Percentiles rank a stretch among this genome's conserved stretches.
phyloP scores from a whole-genome alignment of 2,888 invertebrate species.

The Drosophila ustulata region DNA sequence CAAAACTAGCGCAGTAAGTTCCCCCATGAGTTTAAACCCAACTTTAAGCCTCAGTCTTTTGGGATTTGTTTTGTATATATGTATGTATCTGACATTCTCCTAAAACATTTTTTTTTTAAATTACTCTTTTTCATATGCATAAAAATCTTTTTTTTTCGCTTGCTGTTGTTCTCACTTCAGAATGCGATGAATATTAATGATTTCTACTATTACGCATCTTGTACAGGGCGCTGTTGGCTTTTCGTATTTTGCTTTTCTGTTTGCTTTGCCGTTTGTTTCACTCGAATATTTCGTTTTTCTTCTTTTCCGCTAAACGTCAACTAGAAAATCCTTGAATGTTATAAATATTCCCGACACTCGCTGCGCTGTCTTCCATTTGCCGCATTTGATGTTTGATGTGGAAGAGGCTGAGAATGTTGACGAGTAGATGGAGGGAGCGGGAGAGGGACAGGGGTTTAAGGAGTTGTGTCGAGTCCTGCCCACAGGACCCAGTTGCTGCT shows the following conservation, averaged over 20 bases:
- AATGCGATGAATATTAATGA: constrained; percentile 83
- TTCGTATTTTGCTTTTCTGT: constrained; percentile 28
- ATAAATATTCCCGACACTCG: constrained; percentile 73
- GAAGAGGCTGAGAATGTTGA: constrained; percentile 25
- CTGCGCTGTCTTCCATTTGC: constrained; percentile 45
- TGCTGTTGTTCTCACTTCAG: constrained; percentile 33
- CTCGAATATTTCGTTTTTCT: constrained; percentile 16
- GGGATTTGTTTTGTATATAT: no score
- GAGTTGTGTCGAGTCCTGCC: constrained; percentile 54
- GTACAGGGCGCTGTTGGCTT: constrained; percentile 46
- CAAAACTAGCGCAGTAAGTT: no score
- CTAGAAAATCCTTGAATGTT: constrained; percentile 78
- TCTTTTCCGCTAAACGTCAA: constrained; percentile 62
- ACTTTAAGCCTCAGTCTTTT: not conserved
- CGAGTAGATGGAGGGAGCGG: not conserved
- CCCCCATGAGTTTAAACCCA: not conserved
- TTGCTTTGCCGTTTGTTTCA: constrained; percentile 42
- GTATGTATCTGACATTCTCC: not conserved
- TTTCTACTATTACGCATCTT: constrained; percentile 58
- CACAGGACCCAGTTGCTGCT: constrained; percentile 39
- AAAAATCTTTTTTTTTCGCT: constrained; percentile 12
- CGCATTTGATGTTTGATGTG: constrained; percentile 67
- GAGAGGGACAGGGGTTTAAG: constrained; percentile 41
- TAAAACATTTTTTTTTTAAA: not conserved
- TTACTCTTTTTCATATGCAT: constrained; percentile 31